These are phyloP conservation scores for Platorchestia sp. DNA, from an alignment of 1,140 invertebrate species.

Conservation along the genomic window DNA sequence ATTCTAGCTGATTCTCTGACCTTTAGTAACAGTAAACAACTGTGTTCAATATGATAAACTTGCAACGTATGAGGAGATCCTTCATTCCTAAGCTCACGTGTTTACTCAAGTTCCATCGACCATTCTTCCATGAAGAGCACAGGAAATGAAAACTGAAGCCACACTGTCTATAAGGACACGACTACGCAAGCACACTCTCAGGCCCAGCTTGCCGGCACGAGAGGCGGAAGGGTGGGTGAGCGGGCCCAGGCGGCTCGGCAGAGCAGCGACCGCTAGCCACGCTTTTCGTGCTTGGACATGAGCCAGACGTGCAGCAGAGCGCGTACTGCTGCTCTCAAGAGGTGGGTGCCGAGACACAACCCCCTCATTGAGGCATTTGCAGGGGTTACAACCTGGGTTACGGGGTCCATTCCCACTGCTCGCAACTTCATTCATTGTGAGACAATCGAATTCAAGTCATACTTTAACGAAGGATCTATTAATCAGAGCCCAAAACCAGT, in stretches of 20 bases:
- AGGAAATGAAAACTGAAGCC: too few species aligned
- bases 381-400: background rate
- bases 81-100: too few species aligned
- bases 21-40: too few species aligned
- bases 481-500: background rate
- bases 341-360: background rate
- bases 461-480: background rate
- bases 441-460: background rate
- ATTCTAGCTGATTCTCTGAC: too few species aligned
- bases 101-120: too few species aligned
- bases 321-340: background rate
- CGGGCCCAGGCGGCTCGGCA: too few species aligned
- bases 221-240: background rate
- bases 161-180: background rate
- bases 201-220: background rate
- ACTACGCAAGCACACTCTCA: background rate
- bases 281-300: background rate
- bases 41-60: too few species aligned
- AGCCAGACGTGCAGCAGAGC: background rate
- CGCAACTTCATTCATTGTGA: background rate
- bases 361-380: background rate
- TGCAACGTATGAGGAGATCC: too few species aligned
- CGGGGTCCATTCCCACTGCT: background rate
- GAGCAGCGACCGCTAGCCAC: too few species aligned
- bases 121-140: too few species aligned